Evolutionary conservation across 2,113 vertebrate species (phyloP), one percentile per base, ranked within the genome.

Genomic region (Megaleporinus macrocephalus): DNA sequence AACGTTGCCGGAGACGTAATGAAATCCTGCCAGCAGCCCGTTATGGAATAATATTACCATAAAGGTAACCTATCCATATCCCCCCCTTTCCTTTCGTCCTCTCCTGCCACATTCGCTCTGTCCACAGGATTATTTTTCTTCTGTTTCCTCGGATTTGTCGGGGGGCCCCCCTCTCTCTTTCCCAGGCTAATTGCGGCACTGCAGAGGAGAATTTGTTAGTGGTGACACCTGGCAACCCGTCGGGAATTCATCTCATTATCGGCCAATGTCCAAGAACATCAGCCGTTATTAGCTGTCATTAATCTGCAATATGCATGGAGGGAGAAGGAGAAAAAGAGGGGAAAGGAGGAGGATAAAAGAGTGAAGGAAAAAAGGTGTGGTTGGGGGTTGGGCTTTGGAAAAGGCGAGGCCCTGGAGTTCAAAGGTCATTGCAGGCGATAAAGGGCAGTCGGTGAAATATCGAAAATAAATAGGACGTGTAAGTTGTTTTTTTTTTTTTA

Each of bases 271-370:
- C 96, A 97, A 96, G 96, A 97, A 97, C 96, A 97, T 98, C 97
- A 96, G 96, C 97, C 97, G 96, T 97, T 98, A 99, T 99, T 97
- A 98, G 96, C 95, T 97, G 96, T 96, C 98, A 98, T 99, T 98
- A 97, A 98, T 98, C 97, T 98, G 96, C 95, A 92, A 94, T 93
- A 94, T 93, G 96, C 90, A 91, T 90, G 88, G 93, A 91, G 91
- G 87, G 86, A 91, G 84, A 89, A 87, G 41, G 83, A 81, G 68
- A 4, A 65, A 84, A 80, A 55, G 36, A 89, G 85, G 90, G 88
- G 88, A 49, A 63, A 59, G 63, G 51, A 30, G 0, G 87, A 84
- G 81, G 89, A 87, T 79, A 85, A 85, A 88, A 87, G 87, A 88
- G 85, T 84, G 93, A 92, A 92, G 91, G 92, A 72, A 53, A 74